Conservation (phyloP, 2,888 invertebrate genomes). For the Acanthosepion pharaonis region DNA sequence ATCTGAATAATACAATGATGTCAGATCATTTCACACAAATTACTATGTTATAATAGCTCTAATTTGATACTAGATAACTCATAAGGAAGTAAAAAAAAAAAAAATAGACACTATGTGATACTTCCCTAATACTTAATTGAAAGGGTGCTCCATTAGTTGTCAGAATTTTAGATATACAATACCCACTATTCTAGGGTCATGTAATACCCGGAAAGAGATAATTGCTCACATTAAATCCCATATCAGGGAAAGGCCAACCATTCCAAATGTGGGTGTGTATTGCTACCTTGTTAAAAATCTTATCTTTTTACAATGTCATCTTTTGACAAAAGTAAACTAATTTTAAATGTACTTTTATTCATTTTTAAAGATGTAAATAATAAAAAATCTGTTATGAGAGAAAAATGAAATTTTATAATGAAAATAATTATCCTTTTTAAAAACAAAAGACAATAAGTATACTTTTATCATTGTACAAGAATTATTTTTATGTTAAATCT, state of each 20-base stretch:
- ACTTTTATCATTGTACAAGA: too few relatives aligned
- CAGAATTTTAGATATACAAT: conserved; percentile 33
- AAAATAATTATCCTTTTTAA: too few relatives aligned
- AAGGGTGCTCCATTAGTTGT: not conserved
- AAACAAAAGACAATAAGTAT: too few relatives aligned
- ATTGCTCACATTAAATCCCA: not conserved
- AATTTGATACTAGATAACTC: conserved; percentile 9
- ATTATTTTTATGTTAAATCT: too few relatives aligned
- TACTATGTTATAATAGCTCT: not conserved
- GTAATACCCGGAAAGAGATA: conserved; percentile 33
- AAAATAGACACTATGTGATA: not conserved
- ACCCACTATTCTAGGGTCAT: not conserved
- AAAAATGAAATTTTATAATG: too few relatives aligned
- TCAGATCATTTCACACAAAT: not conserved
- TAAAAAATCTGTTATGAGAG: too few relatives aligned
- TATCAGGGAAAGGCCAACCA: not conserved
- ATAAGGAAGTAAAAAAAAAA: not conserved
- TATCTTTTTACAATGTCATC: not conserved
- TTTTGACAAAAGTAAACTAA: too few relatives aligned
- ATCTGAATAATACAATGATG: not conserved
- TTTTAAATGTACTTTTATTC: too few relatives aligned
- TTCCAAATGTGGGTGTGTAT: not conserved
- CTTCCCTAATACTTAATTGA: not conserved
- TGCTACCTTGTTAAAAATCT: not conserved
- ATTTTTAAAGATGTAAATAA: too few relatives aligned